These are phyloP conservation scores for Peucedramus taeniatus DNA, from an alignment of 2,113 vertebrate species.

Conservation along the genomic window DNA sequence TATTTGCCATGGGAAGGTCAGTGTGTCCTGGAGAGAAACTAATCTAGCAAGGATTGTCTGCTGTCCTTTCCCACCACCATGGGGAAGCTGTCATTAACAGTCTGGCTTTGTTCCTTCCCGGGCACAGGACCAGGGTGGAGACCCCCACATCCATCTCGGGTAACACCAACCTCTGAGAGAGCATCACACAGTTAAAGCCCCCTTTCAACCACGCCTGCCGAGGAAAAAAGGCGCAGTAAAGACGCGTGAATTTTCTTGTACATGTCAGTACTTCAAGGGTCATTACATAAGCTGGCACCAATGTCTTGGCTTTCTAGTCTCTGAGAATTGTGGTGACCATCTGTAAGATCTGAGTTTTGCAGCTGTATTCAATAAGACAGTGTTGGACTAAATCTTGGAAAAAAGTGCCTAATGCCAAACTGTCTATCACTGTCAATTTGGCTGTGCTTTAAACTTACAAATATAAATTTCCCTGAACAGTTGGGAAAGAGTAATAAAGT, in stretches of 20 bases:
- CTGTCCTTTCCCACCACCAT: not conserved
- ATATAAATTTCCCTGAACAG: slow-evolving; percentile 35
- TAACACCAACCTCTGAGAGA: not conserved
- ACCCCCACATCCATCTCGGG: not conserved
- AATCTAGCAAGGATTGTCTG: not conserved
- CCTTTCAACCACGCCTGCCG: not conserved
- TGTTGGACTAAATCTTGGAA: slow-evolving; percentile 56
- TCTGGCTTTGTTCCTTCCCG: not conserved
- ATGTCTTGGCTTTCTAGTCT: not conserved
- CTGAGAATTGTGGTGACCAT: slow-evolving; percentile 10
- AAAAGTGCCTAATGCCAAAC: slow-evolving; percentile 32
- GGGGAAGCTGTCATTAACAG: not conserved
- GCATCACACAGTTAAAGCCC: not conserved
- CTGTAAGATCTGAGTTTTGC: slow-evolving; percentile 44
- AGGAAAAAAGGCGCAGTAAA: not conserved
- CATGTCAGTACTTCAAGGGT: not conserved
- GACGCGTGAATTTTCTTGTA: not conserved
- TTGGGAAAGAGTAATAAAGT: slow-evolving; percentile 35
- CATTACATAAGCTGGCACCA: slow-evolving; percentile 43
- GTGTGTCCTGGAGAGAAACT: not conserved
- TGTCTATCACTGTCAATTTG: slow-evolving; percentile 41
- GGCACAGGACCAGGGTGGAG: not conserved
- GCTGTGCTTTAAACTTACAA: slow-evolving; percentile 32
- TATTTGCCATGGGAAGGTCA: not conserved
- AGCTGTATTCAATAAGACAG: slow-evolving; percentile 61